A percentile compares a stretch with the other conserved stretches of the same genome.
Conservation (phyloP, 2,113 vertebrate genomes). For the Mobula birostris region DNA sequence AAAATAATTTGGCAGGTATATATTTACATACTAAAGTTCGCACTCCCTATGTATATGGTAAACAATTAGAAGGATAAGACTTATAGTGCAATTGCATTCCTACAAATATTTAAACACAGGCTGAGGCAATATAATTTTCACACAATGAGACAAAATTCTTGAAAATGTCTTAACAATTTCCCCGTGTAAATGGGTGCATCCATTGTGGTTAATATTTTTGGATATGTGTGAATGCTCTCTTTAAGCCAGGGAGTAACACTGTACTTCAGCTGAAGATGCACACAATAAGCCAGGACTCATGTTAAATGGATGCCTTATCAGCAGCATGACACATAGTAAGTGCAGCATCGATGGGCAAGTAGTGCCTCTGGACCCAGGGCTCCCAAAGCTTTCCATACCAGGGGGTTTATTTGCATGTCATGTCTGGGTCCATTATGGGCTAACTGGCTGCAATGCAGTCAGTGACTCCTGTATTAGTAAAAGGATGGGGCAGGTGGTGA, state of each 20-base stretch:
- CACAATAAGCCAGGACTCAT: neutral
- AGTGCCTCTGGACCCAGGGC: neutral
- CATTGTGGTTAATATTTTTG: neutral
- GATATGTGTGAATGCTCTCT: neutral
- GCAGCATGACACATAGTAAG: neutral
- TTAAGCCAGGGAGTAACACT: neutral
- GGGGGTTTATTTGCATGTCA: neutral
- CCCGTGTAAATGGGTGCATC: neutral
- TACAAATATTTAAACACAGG: constrained; percentile 13
- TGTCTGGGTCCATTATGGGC: neutral
- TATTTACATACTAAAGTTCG: neutral
- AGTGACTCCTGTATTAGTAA: neutral
- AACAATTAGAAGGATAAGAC: neutral
- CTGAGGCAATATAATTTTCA: neutral
- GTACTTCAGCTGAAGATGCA: neutral
- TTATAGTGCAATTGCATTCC: constrained; percentile 24
- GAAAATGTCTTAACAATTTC: neutral
- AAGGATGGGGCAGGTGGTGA: neutral
- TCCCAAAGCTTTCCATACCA: neutral
- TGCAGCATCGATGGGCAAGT: neutral
- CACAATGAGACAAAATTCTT: neutral
- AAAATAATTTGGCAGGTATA: constrained; percentile 6
- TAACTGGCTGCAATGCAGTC: neutral
- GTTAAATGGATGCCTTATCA: neutral
- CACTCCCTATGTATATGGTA: neutral